Conservation (phyloP, 1,140 invertebrate species). For the Acromyrmex charruanus region DNA sequence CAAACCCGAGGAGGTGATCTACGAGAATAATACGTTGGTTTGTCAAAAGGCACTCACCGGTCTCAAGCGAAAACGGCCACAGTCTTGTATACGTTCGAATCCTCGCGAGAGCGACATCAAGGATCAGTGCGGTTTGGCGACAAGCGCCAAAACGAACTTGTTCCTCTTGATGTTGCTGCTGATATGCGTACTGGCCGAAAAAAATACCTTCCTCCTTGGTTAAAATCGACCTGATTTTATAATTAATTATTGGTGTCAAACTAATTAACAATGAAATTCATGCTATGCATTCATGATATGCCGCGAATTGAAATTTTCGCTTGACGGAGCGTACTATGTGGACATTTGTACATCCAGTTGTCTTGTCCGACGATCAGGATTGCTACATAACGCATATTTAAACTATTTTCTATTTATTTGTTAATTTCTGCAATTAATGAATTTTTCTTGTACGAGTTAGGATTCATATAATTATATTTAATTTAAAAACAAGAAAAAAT, state of each 20-base stretch:
- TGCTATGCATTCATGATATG: not conserved
- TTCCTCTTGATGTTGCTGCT: constrained; percentile 60
- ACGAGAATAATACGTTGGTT: constrained; percentile 88
- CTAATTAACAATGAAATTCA: constrained; percentile 5
- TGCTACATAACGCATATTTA: constrained; percentile 7
- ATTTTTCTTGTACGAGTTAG: not conserved
- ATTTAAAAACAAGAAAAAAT: not conserved
- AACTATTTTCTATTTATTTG: not conserved
- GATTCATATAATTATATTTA: not conserved
- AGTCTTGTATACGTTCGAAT: constrained; percentile 90
- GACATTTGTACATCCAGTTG: constrained; percentile 10
- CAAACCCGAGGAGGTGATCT: constrained; percentile 88
- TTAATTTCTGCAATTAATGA: not conserved
- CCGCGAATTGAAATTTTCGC: not conserved
- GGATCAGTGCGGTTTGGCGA: constrained; percentile 82
- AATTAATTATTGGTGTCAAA: constrained; percentile 45
- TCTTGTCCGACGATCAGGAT: constrained; percentile 1
- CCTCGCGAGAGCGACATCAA: constrained; percentile 89
- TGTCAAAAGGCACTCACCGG: constrained; percentile 89
- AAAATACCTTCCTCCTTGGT: not conserved
- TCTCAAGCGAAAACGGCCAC: constrained; percentile 88
- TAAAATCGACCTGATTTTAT: constrained; percentile 19
- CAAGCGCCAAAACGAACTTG: constrained; percentile 71
- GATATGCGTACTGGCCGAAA: not conserved
- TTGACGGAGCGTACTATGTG: not conserved